phyloP scores from a whole-genome alignment of 1,140 invertebrate genomes.

The Atopsyche davidsoni region DNA sequence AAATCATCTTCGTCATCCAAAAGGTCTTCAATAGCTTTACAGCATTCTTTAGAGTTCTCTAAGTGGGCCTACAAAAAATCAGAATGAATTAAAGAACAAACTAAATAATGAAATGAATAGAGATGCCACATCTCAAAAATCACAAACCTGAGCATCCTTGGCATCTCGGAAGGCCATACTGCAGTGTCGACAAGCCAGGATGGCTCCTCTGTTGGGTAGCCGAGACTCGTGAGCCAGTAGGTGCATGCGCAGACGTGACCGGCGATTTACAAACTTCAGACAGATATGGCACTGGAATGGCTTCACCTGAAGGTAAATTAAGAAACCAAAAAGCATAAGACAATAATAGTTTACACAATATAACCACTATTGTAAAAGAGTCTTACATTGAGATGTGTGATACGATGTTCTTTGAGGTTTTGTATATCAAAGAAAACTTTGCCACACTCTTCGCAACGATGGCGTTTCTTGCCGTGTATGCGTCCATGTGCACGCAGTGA shows the following conservation, averaged over 20 bases:
- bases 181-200: slow-evolving; percentile 40
- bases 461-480: slow-evolving; percentile 45
- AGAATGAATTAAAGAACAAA: background rate
- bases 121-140: too few relatives aligned
- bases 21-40: background rate
- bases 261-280: slow-evolving; percentile 44
- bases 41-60: slow-evolving; percentile 1
- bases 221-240: slow-evolving; percentile 43
- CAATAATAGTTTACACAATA: background rate
- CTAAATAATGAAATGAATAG: background rate
- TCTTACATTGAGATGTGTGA: slow-evolving; percentile 46
- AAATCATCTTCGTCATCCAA: background rate
- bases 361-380: background rate
- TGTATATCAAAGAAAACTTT: slow-evolving; percentile 48
- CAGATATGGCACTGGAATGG: slow-evolving; percentile 52
- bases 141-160: slow-evolving; percentile 35
- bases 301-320: slow-evolving; percentile 41
- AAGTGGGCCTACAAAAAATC: slow-evolving; percentile 13
- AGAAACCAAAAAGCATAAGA: slow-evolving; percentile 2
- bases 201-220: slow-evolving; percentile 33
- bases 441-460: slow-evolving; percentile 45
- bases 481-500: slow-evolving; percentile 43
- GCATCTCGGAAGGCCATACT: slow-evolving; percentile 37
- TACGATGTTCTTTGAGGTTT: slow-evolving; percentile 47
- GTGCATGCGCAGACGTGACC: slow-evolving; percentile 46